phyloP scores from a whole-genome alignment of 64 coral and sea anemone species.

The Astreopora myriophthalma region DNA sequence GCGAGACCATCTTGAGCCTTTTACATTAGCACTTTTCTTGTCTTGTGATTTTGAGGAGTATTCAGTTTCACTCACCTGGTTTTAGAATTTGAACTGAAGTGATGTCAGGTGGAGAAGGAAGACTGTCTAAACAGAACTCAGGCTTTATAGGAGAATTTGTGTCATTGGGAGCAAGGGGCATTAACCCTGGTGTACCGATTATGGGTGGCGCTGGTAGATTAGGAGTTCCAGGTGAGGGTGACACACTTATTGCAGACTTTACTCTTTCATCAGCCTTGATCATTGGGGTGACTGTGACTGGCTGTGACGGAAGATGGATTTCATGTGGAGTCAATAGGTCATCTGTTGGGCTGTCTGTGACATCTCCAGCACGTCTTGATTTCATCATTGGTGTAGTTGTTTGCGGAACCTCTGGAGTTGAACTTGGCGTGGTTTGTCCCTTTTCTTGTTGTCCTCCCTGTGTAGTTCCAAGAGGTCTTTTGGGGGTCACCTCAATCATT shows the following conservation, averaged over 20 bases:
- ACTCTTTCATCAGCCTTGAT: conserved; percentile 31
- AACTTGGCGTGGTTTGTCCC: neutral
- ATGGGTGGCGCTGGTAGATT: conserved; percentile 65
- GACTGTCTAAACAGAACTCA: conserved; percentile 10
- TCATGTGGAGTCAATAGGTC: conserved; percentile 5
- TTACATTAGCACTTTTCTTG: too few species aligned
- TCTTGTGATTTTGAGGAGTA: neutral
- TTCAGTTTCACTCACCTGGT: conserved; percentile 50
- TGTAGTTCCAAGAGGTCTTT: neutral
- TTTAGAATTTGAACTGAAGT: conserved; percentile 77
- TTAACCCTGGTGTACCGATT: conserved; percentile 78
- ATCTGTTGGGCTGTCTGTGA: neutral
- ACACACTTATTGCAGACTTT: neutral
- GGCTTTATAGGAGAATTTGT: neutral
- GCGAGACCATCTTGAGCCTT: too few species aligned
- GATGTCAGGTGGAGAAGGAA: conserved; percentile 74
- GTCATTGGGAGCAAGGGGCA: neutral
- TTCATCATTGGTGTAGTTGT: conserved; percentile 74
- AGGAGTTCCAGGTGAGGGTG: conserved; percentile 14
- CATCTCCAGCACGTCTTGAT: neutral
- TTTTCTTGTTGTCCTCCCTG: neutral
- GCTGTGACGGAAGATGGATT: conserved; percentile 57
- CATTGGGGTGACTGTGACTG: conserved; percentile 76
- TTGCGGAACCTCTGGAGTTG: conserved; percentile 56
- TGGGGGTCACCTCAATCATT: conserved; percentile 73